These are phyloP conservation scores for Gobio occitaniae DNA, from an alignment of 2,797 vertebrate genomes.

Conservation along the genomic window DNA sequence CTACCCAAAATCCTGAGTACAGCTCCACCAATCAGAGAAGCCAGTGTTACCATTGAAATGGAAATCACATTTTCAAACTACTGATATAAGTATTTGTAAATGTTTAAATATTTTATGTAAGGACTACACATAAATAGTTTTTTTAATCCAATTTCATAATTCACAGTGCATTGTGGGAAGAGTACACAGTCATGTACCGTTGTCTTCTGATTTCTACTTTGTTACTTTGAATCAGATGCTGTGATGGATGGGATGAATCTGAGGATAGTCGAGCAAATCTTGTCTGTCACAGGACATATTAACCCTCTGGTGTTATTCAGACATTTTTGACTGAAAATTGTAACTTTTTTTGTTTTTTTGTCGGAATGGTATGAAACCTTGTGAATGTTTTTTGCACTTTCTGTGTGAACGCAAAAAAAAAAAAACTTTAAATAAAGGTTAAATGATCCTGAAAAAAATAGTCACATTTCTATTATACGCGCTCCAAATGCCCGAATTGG, in stretches of 20 bases:
- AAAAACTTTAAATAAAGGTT: too few relatives aligned
- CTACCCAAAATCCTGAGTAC: neutral
- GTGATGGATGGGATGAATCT: too few relatives aligned
- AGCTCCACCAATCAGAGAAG: neutral
- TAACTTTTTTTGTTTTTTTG: rapidly evolving
- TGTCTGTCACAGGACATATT: neutral
- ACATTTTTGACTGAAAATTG: rapidly evolving
- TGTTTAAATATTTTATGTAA: neutral
- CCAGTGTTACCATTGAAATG: neutral
- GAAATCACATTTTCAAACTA: neutral
- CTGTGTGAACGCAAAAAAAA: too few relatives aligned
- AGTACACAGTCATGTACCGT: neutral
- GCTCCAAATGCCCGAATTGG: too few relatives aligned
- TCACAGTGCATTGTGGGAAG: neutral
- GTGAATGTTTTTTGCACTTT: too few relatives aligned
- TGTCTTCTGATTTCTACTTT: too few relatives aligned
- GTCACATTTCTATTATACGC: too few relatives aligned
- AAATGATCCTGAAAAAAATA: too few relatives aligned
- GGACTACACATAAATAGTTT: neutral
- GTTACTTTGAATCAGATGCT: too few relatives aligned
- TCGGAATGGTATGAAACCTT: too few relatives aligned
- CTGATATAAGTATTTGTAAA: neutral
- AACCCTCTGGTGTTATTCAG: neutral
- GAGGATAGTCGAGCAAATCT: too few relatives aligned
- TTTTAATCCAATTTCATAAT: neutral